Conservation (phyloP, 2,888 invertebrate species). For the Drosophila prolongata region DNA sequence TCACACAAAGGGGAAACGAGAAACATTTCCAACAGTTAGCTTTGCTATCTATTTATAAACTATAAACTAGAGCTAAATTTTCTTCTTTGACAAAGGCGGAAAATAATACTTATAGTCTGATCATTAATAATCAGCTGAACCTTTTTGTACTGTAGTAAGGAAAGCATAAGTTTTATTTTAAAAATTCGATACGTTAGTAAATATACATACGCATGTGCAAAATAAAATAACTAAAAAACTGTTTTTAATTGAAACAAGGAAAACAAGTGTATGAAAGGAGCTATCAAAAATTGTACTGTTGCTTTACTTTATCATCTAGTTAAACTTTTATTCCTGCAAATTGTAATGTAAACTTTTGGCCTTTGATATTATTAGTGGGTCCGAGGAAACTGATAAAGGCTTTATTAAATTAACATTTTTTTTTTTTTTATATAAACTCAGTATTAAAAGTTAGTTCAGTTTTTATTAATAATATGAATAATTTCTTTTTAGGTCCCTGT, state of each 20-base stretch:
- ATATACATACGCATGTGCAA: constrained; percentile 48
- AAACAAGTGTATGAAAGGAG: neutral
- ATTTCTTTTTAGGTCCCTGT: too few species aligned
- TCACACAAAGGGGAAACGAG: constrained; percentile 26
- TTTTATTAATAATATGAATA: neutral
- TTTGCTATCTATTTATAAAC: constrained; percentile 45
- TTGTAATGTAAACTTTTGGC: too few species aligned
- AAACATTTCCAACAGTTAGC: constrained; percentile 70
- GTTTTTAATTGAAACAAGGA: neutral
- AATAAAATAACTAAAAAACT: neutral
- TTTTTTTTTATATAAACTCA: too few species aligned
- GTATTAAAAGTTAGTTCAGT: too few species aligned
- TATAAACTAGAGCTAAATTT: constrained; percentile 24
- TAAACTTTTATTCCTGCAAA: too few species aligned
- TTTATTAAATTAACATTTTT: too few species aligned
- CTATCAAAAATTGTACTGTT: too few species aligned
- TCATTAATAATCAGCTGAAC: neutral
- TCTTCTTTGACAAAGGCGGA: constrained; percentile 6
- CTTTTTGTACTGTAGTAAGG: constrained; percentile 27
- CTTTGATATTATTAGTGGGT: too few species aligned
- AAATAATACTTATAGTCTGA: constrained; percentile 8
- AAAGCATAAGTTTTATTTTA: constrained; percentile 24
- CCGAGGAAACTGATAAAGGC: too few species aligned
- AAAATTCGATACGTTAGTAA: constrained; percentile 44
- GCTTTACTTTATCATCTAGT: too few species aligned